Evolutionary conservation across 2,113 vertebrate genomes (phyloP), one percentile per base, ranked within the genome.

Genomic region (Thamnophis sirtalis): DNA sequence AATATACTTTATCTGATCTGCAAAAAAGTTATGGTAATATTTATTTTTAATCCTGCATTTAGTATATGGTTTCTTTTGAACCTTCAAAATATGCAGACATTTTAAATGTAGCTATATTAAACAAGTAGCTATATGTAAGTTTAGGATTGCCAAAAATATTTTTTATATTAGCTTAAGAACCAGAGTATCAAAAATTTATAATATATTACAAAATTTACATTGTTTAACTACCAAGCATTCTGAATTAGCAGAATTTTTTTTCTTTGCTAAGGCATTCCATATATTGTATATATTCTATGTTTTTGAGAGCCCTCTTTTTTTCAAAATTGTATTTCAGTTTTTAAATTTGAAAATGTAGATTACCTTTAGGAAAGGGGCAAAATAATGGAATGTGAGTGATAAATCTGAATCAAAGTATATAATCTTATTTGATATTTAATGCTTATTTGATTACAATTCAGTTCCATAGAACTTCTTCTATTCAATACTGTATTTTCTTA

Each of bases 401-500:
- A 87, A 73, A 88, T 49, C 60, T 48, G 24, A 88, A 53, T 3
- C 53, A 33, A 55, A 19, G 22, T 26, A 86, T 51, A 63, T 73
- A 17, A 21, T 1, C 4, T 86, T 90, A 68, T 58, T 86, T 9
- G 26, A 63, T 50, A 92, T 60, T 89, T 51, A 60, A 33, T n/a
- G 38, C 9, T 43, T 88, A 53, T 9, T 86, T 55, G 53, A 68
- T 73, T 63, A 50, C 51, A 38, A 63, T 84, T 8, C 53, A 58
- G 38, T 87, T 68, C 68, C 54, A 17, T 26, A 60, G 38, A 73
- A 54, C 38, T 88, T 48, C 21, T 87, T 86, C 26, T 89, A 6
- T 48, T 90, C 90, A 92, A 97, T 93, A 86, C 43, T 90, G 4
- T 51, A 55, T 95, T 73, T 93, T 95, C 94, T 92, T 55, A 9